Base-by-base conservation (phyloP, 1,140 invertebrate species). In the Phenacoccus solenopsis region DNA sequence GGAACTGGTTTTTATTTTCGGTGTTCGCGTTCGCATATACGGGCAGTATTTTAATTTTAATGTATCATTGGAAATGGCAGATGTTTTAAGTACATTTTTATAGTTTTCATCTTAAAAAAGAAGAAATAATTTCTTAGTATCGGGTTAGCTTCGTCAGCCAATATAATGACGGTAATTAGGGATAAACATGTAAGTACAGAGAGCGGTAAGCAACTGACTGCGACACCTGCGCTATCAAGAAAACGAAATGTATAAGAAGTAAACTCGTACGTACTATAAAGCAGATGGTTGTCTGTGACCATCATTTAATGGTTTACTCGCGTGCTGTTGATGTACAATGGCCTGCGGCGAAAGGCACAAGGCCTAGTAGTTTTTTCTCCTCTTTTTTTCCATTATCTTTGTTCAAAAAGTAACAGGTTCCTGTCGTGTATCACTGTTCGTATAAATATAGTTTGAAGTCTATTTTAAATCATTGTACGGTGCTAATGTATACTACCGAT, bases 161-260 rank as follows among this genome's bases (percentile, higher is more conserved):
- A 49, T 49, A 49, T 49, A 49, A 49, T 49, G 38, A 49, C 38
- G 38, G 38, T 49, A 49, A 49, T 49, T 49, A 49, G 38, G 38
- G 20, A 49, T 49, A 49, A 49, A 49, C 38, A 49, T n/a, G 38
- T 9, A 49, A 49, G 38, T 49, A 49, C 38, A 49, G 38, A 49
- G 38, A 49, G 38, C 38, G 38, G 38, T 49, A 49, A 49, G 38
- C 38, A 49, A 49, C 38, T 49, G 38, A 49, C 38, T 49, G 20
- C 38, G 38, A 49, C 38, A 49, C 38, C 38, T 49, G 38, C 38
- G 38, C 38, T 49, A n/a, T 49, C 16, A 49, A 49, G 38, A 49
- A 49, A 49, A 49, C 38, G 38, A 49, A 49, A 49, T n/a, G n/a
- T n/a, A n/a, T n/a, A n/a, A 49, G 38, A 49, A 49, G 38, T 9